Conservation (phyloP, 2,888 invertebrate species). For the Zygaena filipendulae region DNA sequence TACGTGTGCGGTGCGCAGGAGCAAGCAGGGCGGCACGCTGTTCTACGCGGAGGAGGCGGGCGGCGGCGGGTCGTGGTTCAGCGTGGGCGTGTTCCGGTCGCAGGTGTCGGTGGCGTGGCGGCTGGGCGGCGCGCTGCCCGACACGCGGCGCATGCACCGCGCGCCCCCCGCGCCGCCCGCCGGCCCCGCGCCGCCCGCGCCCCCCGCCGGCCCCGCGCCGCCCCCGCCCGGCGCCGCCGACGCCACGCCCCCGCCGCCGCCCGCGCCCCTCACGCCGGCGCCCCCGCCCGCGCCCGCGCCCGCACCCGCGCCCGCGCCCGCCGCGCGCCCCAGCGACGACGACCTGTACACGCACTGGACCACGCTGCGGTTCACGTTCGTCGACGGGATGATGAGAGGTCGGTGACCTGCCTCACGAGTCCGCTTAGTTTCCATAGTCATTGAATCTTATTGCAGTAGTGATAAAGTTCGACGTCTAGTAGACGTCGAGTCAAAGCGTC, state of each 20-base stretch:
- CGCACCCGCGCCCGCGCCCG: not conserved
- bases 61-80: slow-evolving; percentile 65
- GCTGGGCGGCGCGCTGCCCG: slow-evolving; percentile 40
- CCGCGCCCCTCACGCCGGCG: slow-evolving; percentile 21
- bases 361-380: slow-evolving; percentile 22
- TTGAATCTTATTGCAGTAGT: too few species aligned
- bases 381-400: slow-evolving; percentile 22
- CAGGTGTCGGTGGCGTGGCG: slow-evolving; percentile 78
- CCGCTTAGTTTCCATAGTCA: too few species aligned
- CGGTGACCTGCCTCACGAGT: slow-evolving; percentile 1
- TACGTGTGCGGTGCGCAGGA: slow-evolving; percentile 36
- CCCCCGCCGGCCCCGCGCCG: slow-evolving; percentile 8
- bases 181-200: slow-evolving; percentile 5
- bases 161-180: slow-evolving; percentile 38
- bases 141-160: slow-evolving; percentile 26
- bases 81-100: slow-evolving; percentile 75
- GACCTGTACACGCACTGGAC: too few species aligned
- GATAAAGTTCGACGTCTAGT: too few species aligned
- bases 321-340: slow-evolving; percentile 5
- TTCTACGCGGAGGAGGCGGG: slow-evolving; percentile 77
- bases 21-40: slow-evolving; percentile 81
- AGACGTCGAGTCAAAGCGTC: too few species aligned
- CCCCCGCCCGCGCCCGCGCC: slow-evolving; percentile 29
- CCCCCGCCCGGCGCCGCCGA: slow-evolving; percentile 30
- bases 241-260: slow-evolving; percentile 26